phyloP scores from a whole-genome alignment of 2,888 invertebrate species.

The Clostera curtula region DNA sequence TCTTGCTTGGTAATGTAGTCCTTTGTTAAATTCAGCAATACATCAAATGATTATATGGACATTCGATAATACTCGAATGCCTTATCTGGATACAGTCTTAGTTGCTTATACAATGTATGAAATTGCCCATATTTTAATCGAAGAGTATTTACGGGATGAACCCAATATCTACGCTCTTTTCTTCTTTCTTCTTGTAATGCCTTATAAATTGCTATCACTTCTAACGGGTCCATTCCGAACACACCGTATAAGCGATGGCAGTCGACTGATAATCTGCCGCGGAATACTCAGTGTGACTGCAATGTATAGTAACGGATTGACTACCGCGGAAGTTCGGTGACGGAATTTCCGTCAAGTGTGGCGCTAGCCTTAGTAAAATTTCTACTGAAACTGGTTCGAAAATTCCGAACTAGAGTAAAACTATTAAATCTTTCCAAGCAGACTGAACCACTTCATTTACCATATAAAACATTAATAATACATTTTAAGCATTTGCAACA shows the following conservation, averaged over 20 bases:
- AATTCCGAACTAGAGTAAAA: no score
- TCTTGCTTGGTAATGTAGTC: slow-evolving; percentile 10
- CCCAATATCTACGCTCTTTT: slow-evolving; percentile 13
- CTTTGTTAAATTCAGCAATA: slow-evolving; percentile 12
- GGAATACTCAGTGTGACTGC: no score
- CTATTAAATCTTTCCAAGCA: no score
- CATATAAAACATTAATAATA: background rate
- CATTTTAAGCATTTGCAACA: background rate
- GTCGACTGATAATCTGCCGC: no score
- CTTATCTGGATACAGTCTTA: slow-evolving; percentile 14
- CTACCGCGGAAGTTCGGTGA: no score
- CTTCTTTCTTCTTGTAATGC: slow-evolving; percentile 12
- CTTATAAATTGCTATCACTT: slow-evolving; percentile 15
- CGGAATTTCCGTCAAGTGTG: no score
- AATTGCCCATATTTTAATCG: slow-evolving; percentile 16
- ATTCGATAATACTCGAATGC: slow-evolving; percentile 16
- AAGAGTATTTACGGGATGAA: no score
- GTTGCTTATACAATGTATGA: slow-evolving; percentile 9
- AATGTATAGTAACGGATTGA: no score
- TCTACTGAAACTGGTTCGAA: no score
- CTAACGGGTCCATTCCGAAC: no score
- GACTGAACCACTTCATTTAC: background rate
- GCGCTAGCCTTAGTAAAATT: no score
- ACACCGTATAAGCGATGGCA: no score
- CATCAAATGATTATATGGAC: slow-evolving; percentile 13